These are phyloP conservation scores for Phenganax subtilis DNA, from an alignment of 92 coral and sea anemone species.

Conservation along the genomic window DNA sequence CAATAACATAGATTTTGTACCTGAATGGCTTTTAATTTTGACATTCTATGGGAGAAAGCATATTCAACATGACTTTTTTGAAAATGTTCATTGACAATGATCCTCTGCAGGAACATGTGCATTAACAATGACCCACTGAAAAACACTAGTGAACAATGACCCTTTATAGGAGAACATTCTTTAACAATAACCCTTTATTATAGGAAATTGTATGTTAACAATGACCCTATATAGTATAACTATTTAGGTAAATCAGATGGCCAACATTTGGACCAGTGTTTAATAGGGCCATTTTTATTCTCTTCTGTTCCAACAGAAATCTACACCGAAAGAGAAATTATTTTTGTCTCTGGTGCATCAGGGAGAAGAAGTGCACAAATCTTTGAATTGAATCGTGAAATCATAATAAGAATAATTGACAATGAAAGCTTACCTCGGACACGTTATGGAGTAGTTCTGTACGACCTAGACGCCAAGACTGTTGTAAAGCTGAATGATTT, in stretches of 20 bases:
- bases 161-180: too few relatives aligned
- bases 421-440: slow-evolving; percentile 7
- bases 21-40: background rate
- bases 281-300: background rate
- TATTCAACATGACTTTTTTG: background rate
- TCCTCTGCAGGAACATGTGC: background rate
- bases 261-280: too few relatives aligned
- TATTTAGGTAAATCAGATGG: background rate
- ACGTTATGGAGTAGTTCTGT: slow-evolving; percentile 33
- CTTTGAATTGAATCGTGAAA: slow-evolving; percentile 4
- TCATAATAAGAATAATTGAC: slow-evolving; percentile 16
- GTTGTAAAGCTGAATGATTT: slow-evolving; percentile 15
- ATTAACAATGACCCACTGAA: too few relatives aligned
- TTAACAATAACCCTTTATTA: background rate
- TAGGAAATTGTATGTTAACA: background rate
- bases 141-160: too few relatives aligned
- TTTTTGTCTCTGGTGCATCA: slow-evolving; percentile 25
- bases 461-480: slow-evolving; percentile 9
- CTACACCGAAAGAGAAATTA: slow-evolving; percentile 10
- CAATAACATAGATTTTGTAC: background rate
- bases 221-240: too few relatives aligned
- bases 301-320: slow-evolving; percentile 11
- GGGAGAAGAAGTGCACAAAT: background rate
- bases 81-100: background rate
- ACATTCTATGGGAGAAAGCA: background rate